phyloP scores from a whole-genome alignment of 2,113 vertebrate species.

The Kryptolebias marmoratus region DNA sequence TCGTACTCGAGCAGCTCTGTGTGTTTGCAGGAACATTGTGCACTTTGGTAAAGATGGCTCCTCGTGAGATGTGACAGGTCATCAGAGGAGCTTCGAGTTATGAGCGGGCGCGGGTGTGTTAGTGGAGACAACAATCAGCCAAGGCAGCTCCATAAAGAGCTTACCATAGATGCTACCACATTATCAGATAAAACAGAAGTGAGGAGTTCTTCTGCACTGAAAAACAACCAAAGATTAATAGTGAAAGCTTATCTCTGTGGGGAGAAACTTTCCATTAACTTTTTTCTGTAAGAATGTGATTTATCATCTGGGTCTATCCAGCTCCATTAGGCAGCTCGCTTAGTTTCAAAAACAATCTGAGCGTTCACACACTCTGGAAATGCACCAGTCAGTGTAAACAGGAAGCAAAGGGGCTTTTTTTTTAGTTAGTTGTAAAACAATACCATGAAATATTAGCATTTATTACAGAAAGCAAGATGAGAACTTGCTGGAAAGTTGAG shows the following conservation, averaged over 20 bases:
- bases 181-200: neutral
- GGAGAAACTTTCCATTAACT: neutral
- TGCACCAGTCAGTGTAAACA: neutral
- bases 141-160: neutral
- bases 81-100: neutral
- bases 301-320: neutral
- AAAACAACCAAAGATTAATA: neutral
- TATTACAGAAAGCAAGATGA: neutral
- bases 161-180: neutral
- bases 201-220: neutral
- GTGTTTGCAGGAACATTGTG: neutral
- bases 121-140: neutral
- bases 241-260: neutral
- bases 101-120: neutral
- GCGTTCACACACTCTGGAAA: neutral
- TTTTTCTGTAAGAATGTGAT: neutral
- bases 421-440: neutral
- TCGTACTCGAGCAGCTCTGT: too few relatives aligned
- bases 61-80: neutral
- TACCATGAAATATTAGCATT: neutral
- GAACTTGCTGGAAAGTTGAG: neutral
- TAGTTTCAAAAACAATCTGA: neutral
- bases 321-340: neutral
- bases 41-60: neutral
- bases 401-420: neutral